Evolutionary conservation across 2,113 vertebrate species (phyloP).

Genomic region (Manacus vitellinus): DNA sequence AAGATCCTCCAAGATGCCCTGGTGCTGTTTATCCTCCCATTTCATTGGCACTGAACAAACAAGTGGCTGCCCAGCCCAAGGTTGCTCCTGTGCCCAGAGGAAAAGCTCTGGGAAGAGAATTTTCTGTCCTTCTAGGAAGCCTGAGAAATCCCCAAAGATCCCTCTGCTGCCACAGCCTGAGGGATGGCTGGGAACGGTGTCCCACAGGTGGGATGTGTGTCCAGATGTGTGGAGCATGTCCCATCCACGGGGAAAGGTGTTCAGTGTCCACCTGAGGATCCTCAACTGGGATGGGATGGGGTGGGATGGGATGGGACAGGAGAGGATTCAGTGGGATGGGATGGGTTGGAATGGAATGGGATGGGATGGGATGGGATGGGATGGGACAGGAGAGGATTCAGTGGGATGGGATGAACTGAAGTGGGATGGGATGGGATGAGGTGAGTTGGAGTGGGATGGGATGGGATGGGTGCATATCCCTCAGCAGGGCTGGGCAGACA

Average conservation of each 20-base stretch:
- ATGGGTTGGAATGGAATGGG: too few species aligned
- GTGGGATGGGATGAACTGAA: too few species aligned
- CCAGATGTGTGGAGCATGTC: fast-evolving
- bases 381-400: too few species aligned
- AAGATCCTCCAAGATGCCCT: not conserved
- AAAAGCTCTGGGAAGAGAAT: not conserved
- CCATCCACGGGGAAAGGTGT: fast-evolving
- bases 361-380: not conserved
- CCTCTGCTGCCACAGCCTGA: not conserved
- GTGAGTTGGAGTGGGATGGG: not conserved
- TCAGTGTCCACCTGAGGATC: not conserved
- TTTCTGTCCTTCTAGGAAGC: not conserved
- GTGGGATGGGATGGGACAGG: too few species aligned
- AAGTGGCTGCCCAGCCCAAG: not conserved
- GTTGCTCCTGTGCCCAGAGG: not conserved
- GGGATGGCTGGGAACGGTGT: not conserved
- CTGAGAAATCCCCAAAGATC: not conserved
- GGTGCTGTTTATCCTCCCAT: not conserved
- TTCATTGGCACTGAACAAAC: not conserved
- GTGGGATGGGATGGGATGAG: not conserved
- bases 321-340: not conserved
- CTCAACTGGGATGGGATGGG: not conserved
- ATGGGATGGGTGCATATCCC: too few species aligned
- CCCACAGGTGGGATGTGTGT: fast-evolving
- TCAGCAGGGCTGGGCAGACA: not conserved